Percentiles rank a stretch among this genome's conserved stretches.
These are phyloP conservation scores for Dendrocincla fuliginosa DNA, from an alignment of 2,797 vertebrate species.

Conservation along the genomic window DNA sequence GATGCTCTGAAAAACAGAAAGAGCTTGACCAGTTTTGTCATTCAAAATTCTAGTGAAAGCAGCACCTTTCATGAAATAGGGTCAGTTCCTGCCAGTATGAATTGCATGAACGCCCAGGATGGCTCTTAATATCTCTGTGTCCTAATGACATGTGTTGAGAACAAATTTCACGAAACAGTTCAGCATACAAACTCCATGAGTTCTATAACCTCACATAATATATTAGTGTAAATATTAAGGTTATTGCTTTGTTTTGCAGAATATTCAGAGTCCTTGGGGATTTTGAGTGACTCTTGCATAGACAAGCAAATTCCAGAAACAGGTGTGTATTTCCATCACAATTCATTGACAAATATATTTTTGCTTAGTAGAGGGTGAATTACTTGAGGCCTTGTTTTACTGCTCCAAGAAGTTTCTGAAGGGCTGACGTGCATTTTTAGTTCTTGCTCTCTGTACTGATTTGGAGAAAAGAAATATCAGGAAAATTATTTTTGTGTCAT, in stretches of 20 bases:
- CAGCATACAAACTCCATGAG: background rate
- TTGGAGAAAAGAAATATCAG: background rate
- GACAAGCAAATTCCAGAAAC: background rate
- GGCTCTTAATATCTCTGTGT: background rate
- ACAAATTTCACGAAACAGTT: background rate
- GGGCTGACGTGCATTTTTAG: background rate
- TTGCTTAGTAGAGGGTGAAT: background rate
- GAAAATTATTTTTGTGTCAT: background rate
- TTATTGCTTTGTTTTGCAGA: background rate
- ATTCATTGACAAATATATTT: background rate
- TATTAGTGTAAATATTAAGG: background rate
- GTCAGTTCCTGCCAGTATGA: background rate
- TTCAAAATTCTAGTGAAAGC: background rate
- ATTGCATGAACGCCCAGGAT: background rate
- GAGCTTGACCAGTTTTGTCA: background rate
- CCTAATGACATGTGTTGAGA: background rate
- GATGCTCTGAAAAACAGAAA: background rate
- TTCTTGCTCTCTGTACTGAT: background rate
- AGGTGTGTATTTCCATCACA: background rate
- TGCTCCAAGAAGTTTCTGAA: background rate
- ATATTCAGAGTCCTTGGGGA: background rate
- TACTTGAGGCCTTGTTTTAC: background rate
- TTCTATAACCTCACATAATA: background rate
- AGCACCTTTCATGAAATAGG: background rate
- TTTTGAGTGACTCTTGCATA: background rate